phyloP scores from a whole-genome alignment of 92 coral and sea anemone species.

The Parazoanthus darwini region DNA sequence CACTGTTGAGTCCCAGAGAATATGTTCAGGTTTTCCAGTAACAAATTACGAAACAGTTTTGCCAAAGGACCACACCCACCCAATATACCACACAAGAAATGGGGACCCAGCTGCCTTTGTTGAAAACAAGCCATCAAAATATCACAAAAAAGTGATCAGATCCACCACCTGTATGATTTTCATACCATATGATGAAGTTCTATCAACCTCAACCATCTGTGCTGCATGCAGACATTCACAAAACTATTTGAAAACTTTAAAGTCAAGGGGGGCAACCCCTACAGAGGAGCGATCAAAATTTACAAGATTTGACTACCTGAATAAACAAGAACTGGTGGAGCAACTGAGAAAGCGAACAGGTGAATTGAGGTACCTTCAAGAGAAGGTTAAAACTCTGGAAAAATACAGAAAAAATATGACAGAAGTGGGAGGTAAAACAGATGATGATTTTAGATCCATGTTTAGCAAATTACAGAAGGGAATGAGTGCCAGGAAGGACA shows the following conservation, averaged over 20 bases:
- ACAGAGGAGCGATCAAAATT: slow-evolving; percentile 37
- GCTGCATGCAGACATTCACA: slow-evolving; percentile 31
- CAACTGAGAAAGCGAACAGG: slow-evolving; percentile 44
- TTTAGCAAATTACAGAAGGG: slow-evolving; percentile 42
- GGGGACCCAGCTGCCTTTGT: slow-evolving; percentile 40
- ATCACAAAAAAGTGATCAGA: slow-evolving; percentile 21
- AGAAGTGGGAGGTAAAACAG: slow-evolving; percentile 46
- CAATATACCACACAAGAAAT: slow-evolving; percentile 21
- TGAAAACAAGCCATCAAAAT: slow-evolving; percentile 28
- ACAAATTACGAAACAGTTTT: background rate
- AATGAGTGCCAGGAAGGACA: slow-evolving; percentile 29
- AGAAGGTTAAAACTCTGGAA: slow-evolving; percentile 49
- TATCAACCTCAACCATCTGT: background rate
- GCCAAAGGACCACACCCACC: slow-evolving; percentile 18
- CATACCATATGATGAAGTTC: slow-evolving; percentile 36
- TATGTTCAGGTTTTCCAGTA: too few species aligned
- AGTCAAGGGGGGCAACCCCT: slow-evolving; percentile 32
- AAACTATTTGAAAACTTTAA: slow-evolving; percentile 39
- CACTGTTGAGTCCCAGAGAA: too few species aligned
- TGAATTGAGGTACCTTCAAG: slow-evolving; percentile 45
- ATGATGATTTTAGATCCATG: slow-evolving; percentile 45
- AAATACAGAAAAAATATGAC: slow-evolving; percentile 41
- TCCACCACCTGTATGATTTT: slow-evolving; percentile 30
- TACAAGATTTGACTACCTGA: slow-evolving; percentile 55
- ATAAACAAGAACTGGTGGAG: slow-evolving; percentile 45